These are phyloP conservation scores for Callorhinus ursinus DNA, from an alignment of 2,113 vertebrate species.

Conservation along the genomic window DNA sequence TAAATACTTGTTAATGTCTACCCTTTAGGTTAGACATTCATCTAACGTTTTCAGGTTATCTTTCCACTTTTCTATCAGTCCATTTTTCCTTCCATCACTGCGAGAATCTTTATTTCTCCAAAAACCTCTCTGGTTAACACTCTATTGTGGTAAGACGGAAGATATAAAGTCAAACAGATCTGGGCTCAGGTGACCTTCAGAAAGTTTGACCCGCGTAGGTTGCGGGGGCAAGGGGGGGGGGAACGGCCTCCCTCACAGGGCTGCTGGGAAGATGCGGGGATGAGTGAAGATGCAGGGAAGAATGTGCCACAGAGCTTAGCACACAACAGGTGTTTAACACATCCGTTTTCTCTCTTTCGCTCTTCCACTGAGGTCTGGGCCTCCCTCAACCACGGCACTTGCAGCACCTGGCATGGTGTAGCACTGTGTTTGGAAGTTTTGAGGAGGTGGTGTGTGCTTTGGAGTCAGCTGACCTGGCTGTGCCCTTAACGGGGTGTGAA, in stretches of 20 bases:
- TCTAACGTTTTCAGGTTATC: not conserved
- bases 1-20: not conserved
- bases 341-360: not conserved
- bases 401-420: too few species aligned
- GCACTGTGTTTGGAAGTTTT: not conserved
- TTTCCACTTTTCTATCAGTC: not conserved
- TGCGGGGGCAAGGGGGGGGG: too few species aligned
- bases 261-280: not conserved
- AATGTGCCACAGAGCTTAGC: not conserved
- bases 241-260: not conserved
- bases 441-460: accelerated
- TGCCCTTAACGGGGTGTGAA: not conserved
- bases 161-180: not conserved
- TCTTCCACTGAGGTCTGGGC: not conserved
- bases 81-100: not conserved
- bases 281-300: not conserved
- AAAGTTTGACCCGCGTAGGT: not conserved
- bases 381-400: not conserved
- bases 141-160: not conserved
- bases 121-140: not conserved
- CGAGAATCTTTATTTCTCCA: not conserved
- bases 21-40: not conserved
- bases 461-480: not conserved
- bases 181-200: not conserved
- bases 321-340: not conserved